Base-by-base conservation (phyloP, 2,797 vertebrate genomes). In the Schizothorax lantsangensis region DNA sequence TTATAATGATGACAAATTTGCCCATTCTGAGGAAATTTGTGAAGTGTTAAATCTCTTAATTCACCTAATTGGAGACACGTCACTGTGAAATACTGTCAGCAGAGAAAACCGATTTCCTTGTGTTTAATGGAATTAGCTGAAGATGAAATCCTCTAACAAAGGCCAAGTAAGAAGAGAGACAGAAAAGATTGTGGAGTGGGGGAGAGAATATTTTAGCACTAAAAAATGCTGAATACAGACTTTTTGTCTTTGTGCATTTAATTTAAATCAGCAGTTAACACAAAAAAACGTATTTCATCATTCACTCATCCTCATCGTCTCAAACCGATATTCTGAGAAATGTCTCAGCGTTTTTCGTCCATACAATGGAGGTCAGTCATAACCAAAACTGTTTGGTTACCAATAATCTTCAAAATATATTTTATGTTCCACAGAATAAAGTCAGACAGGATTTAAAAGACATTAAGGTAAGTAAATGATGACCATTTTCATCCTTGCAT, bases 81-180 rank as follows among this genome's bases (percentile, higher is more conserved):
- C 62, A 43, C 23, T 79, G 36, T 79, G 54, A 79, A 40, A 59
- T 59, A 40, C 10, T 79, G 54, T 79, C 77, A 79, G 54, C 54
- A 62, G 23, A 62, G 77, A 43, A 62, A 79, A 62, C 12, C 7
- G 0, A 79, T 26, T 62, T 43, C 3, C 38, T 62, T 79, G 77
- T 62, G 54, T 59, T 38, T 26, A 78, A 78, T 57, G 23, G 36
- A 62, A 79, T 79, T 79, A 62, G 36, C 14, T 62, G 36, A 79
- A 26, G 23, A 71, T 71, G 68, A 30, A 62, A 30, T 62, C 36
- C 14, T 43, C 54, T 19, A 43, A 62, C 54, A 79, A 43, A 79
- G 38, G 23, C 36, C n/a, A 79, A 26, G 6, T 40, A 5, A 40
- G 12, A 59, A 77, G 17, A 23, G 49, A 78, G 49, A 12, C 52